These are phyloP conservation scores for Caenorhabditis sp. DNA, from an alignment of 2,888 invertebrate species.

Conservation along the genomic window DNA sequence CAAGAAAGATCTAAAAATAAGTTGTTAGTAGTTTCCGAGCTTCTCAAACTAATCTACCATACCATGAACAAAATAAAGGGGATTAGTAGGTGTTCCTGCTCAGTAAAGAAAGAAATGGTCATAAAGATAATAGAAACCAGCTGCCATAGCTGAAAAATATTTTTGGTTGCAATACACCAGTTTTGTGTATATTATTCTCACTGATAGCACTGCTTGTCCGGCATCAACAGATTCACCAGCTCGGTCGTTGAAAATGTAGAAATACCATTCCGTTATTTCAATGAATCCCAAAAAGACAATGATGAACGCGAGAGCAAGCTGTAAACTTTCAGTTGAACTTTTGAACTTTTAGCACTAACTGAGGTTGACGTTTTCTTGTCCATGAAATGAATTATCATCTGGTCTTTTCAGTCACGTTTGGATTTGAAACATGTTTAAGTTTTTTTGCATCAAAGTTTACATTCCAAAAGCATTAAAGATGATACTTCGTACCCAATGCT, in stretches of 20 bases:
- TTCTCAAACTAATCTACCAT: no score
- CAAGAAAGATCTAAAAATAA: conserved; percentile 53
- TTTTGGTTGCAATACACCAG: no score
- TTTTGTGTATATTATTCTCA: not conserved
- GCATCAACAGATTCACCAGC: conserved; percentile 39
- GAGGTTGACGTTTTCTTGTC: conserved; percentile 8
- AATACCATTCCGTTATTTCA: conserved; percentile 57
- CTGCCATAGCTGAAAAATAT: conserved; percentile 55
- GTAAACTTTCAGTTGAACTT: conserved; percentile 16
- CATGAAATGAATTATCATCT: conserved; percentile 33
- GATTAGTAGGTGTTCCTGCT: conserved; percentile 46
- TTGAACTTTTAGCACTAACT: not conserved
- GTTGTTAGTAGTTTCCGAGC: no score
- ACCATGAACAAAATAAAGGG: conserved; percentile 66
- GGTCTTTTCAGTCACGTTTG: not conserved
- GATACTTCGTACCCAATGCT: conserved; percentile 2
- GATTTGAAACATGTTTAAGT: no score
- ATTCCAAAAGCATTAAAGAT: not conserved
- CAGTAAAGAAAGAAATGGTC: conserved; percentile 56
- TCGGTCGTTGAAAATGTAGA: conserved; percentile 57
- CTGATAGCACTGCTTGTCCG: conserved; percentile 41
- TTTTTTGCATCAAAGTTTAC: conserved; percentile 4
- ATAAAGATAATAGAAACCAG: conserved; percentile 55
- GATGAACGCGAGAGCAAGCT: conserved; percentile 62
- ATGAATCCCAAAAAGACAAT: conserved; percentile 52